Percentiles rank a stretch among this genome's conserved stretches.
phyloP scores from a whole-genome alignment of 2,888 invertebrate genomes.

The Rhaphigaster nebulosa region DNA sequence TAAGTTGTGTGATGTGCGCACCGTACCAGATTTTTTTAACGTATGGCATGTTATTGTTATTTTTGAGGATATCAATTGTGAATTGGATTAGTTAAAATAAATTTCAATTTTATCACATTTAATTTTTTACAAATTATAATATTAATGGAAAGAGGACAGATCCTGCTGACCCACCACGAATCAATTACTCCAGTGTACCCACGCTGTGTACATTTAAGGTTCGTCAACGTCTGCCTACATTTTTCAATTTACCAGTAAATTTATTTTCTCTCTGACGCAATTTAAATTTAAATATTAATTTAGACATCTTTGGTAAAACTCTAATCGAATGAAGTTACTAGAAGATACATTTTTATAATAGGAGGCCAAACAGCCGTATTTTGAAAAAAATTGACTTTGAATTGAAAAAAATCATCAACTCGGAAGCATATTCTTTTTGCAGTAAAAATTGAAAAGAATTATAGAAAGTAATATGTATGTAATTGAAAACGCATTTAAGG shows the following conservation, averaged over 20 bases:
- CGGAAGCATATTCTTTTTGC: neutral
- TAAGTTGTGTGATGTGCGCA: no score
- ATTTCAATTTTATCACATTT: neutral
- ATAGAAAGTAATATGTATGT: neutral
- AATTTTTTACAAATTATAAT: neutral
- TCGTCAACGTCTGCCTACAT: neutral
- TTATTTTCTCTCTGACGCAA: neutral
- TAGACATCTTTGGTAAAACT: neutral
- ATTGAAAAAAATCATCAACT: no score
- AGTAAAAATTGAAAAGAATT: neutral
- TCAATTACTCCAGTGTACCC: constrained; percentile 10
- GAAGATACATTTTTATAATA: neutral
- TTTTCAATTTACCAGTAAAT: neutral
- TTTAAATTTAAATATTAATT: constrained; percentile 14
- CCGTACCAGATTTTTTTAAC: no score
- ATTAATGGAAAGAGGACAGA: neutral
- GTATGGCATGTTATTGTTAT: no score
- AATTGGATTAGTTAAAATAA: neutral
- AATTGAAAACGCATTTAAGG: neutral
- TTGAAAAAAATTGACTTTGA: neutral
- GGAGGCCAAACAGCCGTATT: neutral
- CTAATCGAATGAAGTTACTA: neutral
- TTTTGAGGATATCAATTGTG: neutral
- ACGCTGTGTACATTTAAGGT: constrained; percentile 16
- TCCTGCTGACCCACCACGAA: neutral